Evolutionary conservation across 2,888 invertebrate genomes (phyloP), one percentile per base, ranked within the genome.

Genomic region (Amorpha juglandis): DNA sequence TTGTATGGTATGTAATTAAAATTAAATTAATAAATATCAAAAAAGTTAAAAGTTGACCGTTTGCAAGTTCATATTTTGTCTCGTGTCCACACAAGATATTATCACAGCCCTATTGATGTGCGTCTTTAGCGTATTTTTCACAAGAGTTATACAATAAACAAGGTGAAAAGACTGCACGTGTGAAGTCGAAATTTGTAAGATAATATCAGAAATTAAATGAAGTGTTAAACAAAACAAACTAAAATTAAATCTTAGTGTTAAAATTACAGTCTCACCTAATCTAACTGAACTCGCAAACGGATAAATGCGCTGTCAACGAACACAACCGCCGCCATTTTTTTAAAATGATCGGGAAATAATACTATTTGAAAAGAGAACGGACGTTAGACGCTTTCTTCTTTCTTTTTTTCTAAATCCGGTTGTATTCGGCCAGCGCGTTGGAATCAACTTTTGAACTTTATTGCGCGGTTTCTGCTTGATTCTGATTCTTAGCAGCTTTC

Each of bases 41-140:
- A 63, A 53, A 63, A 38, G 74, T 74, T 81, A 81, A 85, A 83
- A 81, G 80, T 79, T 78, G 81, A 79, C 81, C 81, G 83, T 86
- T 88, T 81, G 81, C 82, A 82, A 88, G 86, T 83, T 87, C 76
- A 70, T 63, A 69, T 71, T 75, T 71, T 72, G 70, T 66, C 69
- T 66, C 69, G 69, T 68, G 70, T 64, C 72, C 73, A 86, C 82
- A 86, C 82, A 83, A 77, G 80, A 78, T 81, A 79, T 83, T 91
- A 91, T 93, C 92, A 92, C 92, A 92, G 92, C 92, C 92, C 80
- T 81, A 75, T 85, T 90, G 89, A 91, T 92, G 91, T 91, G 91
- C 90, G 88, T 82, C 78, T 83, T 74, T 77, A 78, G 77, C 12
- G 58, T 58, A 58, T 42, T 58, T 19, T 6, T 19, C 42, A 6